phyloP scores from a whole-genome alignment of 1,140 invertebrate species.

The Drosophila nebulosa region DNA sequence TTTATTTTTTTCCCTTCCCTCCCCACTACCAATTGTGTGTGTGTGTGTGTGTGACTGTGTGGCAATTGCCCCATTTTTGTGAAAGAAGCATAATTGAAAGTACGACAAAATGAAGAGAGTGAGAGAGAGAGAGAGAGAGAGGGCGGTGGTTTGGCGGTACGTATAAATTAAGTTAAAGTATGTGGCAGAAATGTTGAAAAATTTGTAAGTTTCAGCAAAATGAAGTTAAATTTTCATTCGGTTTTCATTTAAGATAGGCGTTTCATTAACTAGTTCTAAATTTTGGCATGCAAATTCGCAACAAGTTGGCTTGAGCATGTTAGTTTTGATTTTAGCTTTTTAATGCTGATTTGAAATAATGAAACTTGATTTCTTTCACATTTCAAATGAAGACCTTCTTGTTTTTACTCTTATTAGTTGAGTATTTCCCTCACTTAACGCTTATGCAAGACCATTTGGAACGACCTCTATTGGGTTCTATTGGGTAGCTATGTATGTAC shows the following conservation, averaged over 20 bases:
- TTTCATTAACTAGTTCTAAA: too few relatives aligned
- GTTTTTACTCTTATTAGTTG: neutral
- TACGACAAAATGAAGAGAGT: too few relatives aligned
- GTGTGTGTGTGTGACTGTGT: too few relatives aligned
- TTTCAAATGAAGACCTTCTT: too few relatives aligned
- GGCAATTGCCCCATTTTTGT: conserved; percentile 3
- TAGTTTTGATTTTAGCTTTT: too few relatives aligned
- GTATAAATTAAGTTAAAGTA: neutral
- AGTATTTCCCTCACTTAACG: neutral
- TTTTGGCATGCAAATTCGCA: too few relatives aligned
- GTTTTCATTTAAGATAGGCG: too few relatives aligned
- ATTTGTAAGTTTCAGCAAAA: neutral
- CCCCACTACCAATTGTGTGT: neutral
- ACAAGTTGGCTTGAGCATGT: too few relatives aligned
- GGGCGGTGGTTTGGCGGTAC: neutral
- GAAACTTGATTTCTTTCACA: too few relatives aligned
- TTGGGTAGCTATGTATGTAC: neutral
- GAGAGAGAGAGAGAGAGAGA: neutral
- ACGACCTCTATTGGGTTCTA: neutral
- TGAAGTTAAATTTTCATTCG: neutral
- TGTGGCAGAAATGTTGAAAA: too few relatives aligned
- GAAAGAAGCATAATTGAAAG: neutral
- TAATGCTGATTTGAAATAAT: too few relatives aligned
- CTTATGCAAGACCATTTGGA: neutral
- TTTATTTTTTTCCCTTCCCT: conserved; percentile 54